These are phyloP conservation scores for Sanderia malayensis DNA, from an alignment of 30 jellyfish, hydroid and myxozoan species.

Conservation along the genomic window DNA sequence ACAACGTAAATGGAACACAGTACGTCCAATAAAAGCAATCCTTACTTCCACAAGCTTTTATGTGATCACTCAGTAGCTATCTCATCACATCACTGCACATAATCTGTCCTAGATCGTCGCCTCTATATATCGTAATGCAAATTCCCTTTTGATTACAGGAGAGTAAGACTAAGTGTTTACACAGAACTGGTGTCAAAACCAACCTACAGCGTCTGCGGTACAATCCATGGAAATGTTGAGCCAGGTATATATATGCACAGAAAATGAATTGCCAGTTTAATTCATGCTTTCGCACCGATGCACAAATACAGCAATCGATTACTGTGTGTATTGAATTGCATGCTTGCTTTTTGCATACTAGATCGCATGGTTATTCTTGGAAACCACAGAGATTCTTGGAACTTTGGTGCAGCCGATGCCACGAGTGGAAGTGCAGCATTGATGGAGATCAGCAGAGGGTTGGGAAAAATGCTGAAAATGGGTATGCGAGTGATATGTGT, in stretches of 20 bases:
- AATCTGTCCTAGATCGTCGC: too few relatives aligned
- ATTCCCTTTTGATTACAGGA: too few relatives aligned
- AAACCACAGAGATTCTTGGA: conserved; percentile 98
- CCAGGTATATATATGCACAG: conserved; percentile 79
- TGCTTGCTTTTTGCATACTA: too few relatives aligned
- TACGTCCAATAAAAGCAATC: too few relatives aligned
- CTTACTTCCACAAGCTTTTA: too few relatives aligned
- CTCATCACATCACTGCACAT: too few relatives aligned
- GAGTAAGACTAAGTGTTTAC: conserved; percentile 44
- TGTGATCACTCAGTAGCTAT: too few relatives aligned
- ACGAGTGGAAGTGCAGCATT: conserved; percentile 95
- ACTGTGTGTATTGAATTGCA: too few relatives aligned
- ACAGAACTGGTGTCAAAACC: conserved; percentile 74
- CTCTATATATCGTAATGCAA: too few relatives aligned
- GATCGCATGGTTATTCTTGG: conserved; percentile 94
- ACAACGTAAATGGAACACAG: background rate
- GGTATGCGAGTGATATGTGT: too few relatives aligned
- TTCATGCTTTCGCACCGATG: background rate
- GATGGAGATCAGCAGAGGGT: conserved; percentile 79
- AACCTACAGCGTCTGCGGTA: conserved; percentile 85
- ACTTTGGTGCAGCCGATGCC: conserved; percentile 96
- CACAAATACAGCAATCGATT: too few relatives aligned
- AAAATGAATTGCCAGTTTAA: too few relatives aligned
- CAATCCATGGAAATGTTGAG: conserved; percentile 77
- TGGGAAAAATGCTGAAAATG: conserved; percentile 55